These are phyloP conservation scores for Oreotrochilus melanogaster DNA, from an alignment of 2,113 vertebrate species.

Conservation along the genomic window DNA sequence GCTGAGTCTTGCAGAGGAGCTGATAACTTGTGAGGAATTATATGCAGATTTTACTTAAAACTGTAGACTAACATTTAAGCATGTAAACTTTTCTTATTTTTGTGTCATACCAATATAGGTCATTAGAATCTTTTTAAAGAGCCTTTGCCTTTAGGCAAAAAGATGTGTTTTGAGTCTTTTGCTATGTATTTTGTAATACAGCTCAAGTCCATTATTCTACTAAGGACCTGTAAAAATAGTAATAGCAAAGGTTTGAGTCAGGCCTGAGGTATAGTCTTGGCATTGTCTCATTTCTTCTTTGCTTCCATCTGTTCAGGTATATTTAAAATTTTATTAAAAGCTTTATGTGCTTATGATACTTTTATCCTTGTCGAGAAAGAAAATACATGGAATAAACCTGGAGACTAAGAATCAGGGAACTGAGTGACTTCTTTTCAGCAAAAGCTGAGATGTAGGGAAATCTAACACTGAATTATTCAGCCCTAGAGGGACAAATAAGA, in stretches of 20 bases:
- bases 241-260: neutral
- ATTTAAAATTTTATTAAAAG: slow-evolving; percentile 22
- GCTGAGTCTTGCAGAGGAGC: neutral
- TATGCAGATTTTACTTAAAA: neutral
- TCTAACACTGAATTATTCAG: neutral
- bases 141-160: neutral
- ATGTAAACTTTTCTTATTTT: neutral
- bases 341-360: neutral
- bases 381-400: neutral
- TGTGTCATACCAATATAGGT: neutral
- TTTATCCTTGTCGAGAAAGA: neutral
- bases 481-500: neutral
- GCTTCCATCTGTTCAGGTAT: neutral
- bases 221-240: neutral
- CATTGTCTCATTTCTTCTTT: neutral
- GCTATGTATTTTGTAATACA: neutral
- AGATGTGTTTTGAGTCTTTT: neutral
- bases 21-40: neutral
- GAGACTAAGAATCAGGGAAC: neutral
- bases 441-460: neutral
- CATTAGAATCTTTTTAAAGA: neutral
- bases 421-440: neutral
- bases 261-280: neutral
- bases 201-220: neutral
- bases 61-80: neutral